Evolutionary conservation across 2,888 invertebrate species (phyloP), one percentile per base, ranked within the genome.

Genomic region (Octodonta nipae): DNA sequence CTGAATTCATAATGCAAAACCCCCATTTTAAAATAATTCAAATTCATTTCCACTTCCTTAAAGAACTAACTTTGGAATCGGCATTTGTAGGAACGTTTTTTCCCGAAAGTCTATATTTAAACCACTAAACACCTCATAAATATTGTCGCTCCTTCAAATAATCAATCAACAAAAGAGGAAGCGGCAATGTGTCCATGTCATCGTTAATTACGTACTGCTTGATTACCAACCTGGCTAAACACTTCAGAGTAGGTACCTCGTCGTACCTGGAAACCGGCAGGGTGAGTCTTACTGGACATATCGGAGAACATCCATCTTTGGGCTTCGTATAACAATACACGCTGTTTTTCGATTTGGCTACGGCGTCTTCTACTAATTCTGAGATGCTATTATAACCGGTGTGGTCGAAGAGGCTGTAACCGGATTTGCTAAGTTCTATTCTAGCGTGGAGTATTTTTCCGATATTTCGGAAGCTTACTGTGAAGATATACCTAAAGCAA

Each of bases 261-360:
- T 72, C 74, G 50, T 81, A 81, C 33, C 83, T 67, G 33, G 81
- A 82, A 15, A 84, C 67, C 5, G 83, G 83, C 52, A 75, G 75
- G 13, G 75, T 76, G 15, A 84, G 61, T 36, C 80, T 67, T 13
- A 84, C 81, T 4, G 81, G 79, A 60, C 76, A 78, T 35, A 76
- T 73, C 7, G 78, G 78, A 42, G 73, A 68, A 45, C 75, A 68
- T 24, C 75, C 75, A 40, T 72, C 70, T 34, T 72, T 65, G 13
- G 75, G 73, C 44, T 73, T 67, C 1, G 79, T 78, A 52, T 78
- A 82, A 56, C 80, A 81, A 50, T 78, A 76, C 29, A 80, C 73
- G 25, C 76, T 73, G 28, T 73, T 71, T 45, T 75, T 71, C 31
- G 81, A 81, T 42, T 72, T 72, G 44, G 67, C 67, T 65, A 83